Conservation (phyloP, 2,888 invertebrate species). For the Sphaerophoria taeniata region DNA sequence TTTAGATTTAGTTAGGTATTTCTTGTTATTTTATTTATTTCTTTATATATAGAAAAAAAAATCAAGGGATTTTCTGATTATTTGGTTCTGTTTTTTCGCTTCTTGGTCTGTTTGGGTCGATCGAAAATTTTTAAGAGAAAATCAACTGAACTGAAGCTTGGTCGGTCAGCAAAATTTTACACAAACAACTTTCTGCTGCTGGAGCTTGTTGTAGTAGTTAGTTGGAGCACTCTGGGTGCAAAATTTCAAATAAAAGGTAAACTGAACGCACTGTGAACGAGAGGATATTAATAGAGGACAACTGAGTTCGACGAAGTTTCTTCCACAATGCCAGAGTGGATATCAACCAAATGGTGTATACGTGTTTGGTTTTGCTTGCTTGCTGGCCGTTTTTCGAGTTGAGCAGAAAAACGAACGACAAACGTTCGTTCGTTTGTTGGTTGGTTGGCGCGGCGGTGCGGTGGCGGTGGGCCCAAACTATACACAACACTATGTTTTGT, state of each 20-base stretch:
- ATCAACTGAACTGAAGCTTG: not conserved
- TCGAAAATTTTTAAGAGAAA: conserved; percentile 52
- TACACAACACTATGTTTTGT: conserved; percentile 44
- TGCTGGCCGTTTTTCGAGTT: conserved; percentile 17
- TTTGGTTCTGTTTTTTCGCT: not conserved
- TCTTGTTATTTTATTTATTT: too few species aligned
- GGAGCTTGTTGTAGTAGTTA: not conserved
- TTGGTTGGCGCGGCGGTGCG: not conserved
- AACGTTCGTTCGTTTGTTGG: conserved; percentile 24
- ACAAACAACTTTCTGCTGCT: conserved; percentile 40
- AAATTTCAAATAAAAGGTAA: conserved; percentile 33
- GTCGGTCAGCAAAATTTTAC: conserved; percentile 25
- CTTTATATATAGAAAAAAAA: not conserved
- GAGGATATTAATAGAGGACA: conserved; percentile 67
- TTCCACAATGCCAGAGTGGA: conserved; percentile 71
- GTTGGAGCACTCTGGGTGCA: conserved; percentile 43
- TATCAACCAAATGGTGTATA: conserved; percentile 63
- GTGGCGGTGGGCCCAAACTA: conserved; percentile 44
- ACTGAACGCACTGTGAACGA: conserved; percentile 63
- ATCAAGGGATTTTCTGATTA: conserved; percentile 27
- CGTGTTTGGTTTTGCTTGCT: conserved; percentile 61
- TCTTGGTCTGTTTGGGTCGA: not conserved
- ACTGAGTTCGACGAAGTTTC: conserved; percentile 71
- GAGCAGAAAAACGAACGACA: conserved; percentile 38
- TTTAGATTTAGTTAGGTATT: not conserved